phyloP scores from a whole-genome alignment of 1,140 invertebrate genomes.

The Lerema accius region DNA sequence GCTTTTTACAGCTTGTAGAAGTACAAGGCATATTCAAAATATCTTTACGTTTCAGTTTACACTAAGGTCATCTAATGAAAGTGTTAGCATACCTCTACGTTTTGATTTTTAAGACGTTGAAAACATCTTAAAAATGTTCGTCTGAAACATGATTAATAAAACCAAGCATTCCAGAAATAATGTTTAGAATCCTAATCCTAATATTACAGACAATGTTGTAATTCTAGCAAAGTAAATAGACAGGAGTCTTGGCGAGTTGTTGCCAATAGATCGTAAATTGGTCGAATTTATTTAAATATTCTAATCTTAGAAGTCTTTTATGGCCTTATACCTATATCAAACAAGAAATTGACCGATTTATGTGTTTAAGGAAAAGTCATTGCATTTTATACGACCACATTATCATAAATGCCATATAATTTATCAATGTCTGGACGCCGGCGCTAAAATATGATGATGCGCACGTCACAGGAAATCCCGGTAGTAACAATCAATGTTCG shows the following conservation, averaged over 20 bases:
- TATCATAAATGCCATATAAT: background rate
- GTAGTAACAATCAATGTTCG: slow-evolving; percentile 56
- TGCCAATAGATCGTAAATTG: background rate
- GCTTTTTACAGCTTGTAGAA: slow-evolving; percentile 13
- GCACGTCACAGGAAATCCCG: slow-evolving; percentile 66
- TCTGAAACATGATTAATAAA: too few relatives aligned
- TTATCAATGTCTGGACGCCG: background rate
- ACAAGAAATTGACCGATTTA: slow-evolving; percentile 1
- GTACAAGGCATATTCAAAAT: slow-evolving; percentile 11
- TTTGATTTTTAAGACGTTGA: too few relatives aligned
- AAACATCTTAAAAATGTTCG: too few relatives aligned
- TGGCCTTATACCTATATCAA: background rate
- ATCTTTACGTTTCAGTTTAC: too few relatives aligned
- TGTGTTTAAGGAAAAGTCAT: slow-evolving; percentile 22
- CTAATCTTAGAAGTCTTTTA: background rate
- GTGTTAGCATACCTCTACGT: too few relatives aligned
- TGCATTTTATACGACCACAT: slow-evolving; percentile 1
- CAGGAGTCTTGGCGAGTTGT: too few relatives aligned
- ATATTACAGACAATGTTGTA: too few relatives aligned
- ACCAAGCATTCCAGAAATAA: too few relatives aligned
- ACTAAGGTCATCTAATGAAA: too few relatives aligned
- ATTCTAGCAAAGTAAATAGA: too few relatives aligned
- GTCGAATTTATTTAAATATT: background rate
- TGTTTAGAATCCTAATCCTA: too few relatives aligned
- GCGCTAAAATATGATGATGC: slow-evolving; percentile 30